Conservation (phyloP, 1,140 invertebrate species). For the Zeugodacus cucurbitae region DNA sequence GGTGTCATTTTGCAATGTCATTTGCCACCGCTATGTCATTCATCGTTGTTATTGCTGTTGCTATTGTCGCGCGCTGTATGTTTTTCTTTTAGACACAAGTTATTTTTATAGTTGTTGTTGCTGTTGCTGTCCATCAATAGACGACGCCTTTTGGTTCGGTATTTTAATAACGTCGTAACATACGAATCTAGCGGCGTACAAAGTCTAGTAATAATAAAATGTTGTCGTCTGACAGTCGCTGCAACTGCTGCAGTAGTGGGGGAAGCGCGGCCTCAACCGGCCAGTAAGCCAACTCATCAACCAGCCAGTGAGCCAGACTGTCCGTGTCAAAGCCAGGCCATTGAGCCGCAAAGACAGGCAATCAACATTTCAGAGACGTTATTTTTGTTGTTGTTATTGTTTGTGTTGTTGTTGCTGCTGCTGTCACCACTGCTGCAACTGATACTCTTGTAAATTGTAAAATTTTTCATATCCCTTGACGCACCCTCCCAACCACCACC, state of each 20-base stretch:
- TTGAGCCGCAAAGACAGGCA: slow-evolving; percentile 22
- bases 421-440: background rate
- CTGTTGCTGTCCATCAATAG: background rate
- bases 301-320: background rate
- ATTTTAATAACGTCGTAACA: slow-evolving; percentile 40
- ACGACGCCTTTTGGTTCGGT: background rate
- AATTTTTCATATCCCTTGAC: slow-evolving; percentile 13
- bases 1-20: slow-evolving; percentile 33
- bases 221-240: background rate
- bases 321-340: background rate
- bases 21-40: background rate
- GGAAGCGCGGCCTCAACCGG: background rate
- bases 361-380: background rate
- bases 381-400: background rate
- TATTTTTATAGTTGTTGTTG: background rate
- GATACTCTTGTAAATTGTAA: slow-evolving; percentile 33
- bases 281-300: background rate
- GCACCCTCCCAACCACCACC: background rate
- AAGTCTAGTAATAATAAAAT: background rate
- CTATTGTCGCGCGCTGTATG: background rate
- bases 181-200: background rate
- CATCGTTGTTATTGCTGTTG: background rate
- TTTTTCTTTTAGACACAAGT: background rate
- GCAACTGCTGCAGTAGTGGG: background rate
- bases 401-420: background rate